Conservation (phyloP, 1,140 invertebrate genomes). For the Meteorus sp. region DNA sequence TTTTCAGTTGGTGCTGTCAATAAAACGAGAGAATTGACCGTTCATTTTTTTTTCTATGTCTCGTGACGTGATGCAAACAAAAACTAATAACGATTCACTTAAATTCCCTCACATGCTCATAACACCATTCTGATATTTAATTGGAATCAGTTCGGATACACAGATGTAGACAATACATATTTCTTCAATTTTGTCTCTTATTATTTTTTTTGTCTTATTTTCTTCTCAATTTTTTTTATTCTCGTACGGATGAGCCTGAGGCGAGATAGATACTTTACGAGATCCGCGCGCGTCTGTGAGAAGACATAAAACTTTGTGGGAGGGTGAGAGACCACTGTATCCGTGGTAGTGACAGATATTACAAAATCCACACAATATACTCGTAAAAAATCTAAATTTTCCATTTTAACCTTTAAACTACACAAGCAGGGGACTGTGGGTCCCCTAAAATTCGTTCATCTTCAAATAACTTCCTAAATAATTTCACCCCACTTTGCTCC, state of each 20-base stretch:
- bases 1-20: no score
- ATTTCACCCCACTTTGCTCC: no score
- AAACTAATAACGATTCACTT: constrained; percentile 23
- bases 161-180: no score
- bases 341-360: constrained; percentile 23
- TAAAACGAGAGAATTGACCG: no score
- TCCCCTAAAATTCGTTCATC: no score
- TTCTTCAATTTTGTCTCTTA: constrained; percentile 1
- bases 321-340: constrained; percentile 6
- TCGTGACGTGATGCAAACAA: no score
- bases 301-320: constrained; percentile 20
- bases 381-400: background rate
- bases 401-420: no score
- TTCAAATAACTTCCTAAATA: no score
- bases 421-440: no score
- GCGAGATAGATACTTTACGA: constrained; percentile 23
- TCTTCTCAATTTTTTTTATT: no score
- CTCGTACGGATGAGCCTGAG: constrained; percentile 7
- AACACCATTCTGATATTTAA: constrained; percentile 10
- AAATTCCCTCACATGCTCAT: constrained; percentile 22
- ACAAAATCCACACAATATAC: constrained; percentile 22
- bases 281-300: constrained; percentile 11
- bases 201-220: background rate
- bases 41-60: background rate
- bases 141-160: constrained; percentile 7